Percentiles rank a stretch among this genome's conserved stretches.
These are phyloP conservation scores for Willowsia nigromaculata DNA, from an alignment of 2,888 invertebrate species.

Conservation along the genomic window DNA sequence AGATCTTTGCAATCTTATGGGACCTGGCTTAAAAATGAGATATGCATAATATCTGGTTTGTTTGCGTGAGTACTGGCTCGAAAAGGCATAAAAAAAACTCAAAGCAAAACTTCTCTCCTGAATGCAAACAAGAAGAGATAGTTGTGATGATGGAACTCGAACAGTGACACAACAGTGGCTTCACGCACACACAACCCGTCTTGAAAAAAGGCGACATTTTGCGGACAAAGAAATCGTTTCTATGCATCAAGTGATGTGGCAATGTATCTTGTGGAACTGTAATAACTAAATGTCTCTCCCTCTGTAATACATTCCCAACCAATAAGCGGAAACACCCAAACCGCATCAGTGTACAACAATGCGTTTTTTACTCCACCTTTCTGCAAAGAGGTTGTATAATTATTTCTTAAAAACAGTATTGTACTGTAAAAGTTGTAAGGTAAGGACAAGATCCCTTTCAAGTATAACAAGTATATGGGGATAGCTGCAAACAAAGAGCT, in stretches of 20 bases:
- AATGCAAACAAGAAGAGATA: constrained; percentile 19
- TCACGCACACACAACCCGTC: constrained; percentile 31
- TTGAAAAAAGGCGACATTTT: constrained; percentile 59
- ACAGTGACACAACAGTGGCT: constrained; percentile 42
- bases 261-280: constrained; percentile 69
- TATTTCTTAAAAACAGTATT: no score
- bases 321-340: neutral
- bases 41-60: constrained; percentile 66
- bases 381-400: no score
- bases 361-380: no score
- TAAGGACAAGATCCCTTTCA: no score
- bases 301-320: neutral
- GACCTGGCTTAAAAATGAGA: constrained; percentile 64
- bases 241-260: constrained; percentile 72
- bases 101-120: neutral
- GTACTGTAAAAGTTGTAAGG: no score
- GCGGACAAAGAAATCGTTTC: constrained; percentile 72
- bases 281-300: constrained; percentile 56
- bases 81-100: no score
- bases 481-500: no score
- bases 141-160: constrained; percentile 14
- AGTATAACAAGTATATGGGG: no score
- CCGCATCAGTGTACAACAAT: no score
- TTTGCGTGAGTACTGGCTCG: constrained; percentile 35
- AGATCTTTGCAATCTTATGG: constrained; percentile 52